Percentiles rank a stretch among this genome's conserved stretches.
These are phyloP conservation scores for Neosilurus hyrtlii DNA, from an alignment of 2,797 vertebrate species.

Conservation along the genomic window DNA sequence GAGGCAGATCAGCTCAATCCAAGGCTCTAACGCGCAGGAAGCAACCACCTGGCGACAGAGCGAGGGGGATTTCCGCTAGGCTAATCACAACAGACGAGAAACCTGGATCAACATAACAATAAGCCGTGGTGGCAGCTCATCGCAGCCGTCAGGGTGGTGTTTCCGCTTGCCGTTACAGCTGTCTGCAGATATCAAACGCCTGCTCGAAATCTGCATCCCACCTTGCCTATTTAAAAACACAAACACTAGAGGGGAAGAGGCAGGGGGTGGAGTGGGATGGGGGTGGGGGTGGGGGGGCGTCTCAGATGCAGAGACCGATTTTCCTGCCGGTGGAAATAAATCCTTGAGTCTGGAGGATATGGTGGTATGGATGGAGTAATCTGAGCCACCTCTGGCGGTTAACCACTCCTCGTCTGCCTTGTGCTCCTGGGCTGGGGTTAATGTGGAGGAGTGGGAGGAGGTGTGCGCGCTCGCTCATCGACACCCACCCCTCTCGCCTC, in stretches of 20 bases:
- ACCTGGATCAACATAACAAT: conserved; percentile 40
- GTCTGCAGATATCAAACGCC: conserved; percentile 46
- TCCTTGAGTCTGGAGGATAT: conserved; percentile 70
- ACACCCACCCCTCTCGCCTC: conserved; percentile 68
- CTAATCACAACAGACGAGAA: conserved; percentile 45
- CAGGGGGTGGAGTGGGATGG: neutral
- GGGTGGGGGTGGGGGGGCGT: conserved; percentile 30
- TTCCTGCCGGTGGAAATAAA: conserved; percentile 69
- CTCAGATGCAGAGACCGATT: conserved; percentile 66
- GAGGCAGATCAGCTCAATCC: conserved; percentile 39
- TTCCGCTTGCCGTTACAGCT: conserved; percentile 31
- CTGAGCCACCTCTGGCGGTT: conserved; percentile 68
- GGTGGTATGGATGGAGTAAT: conserved; percentile 72
- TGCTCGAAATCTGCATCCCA: conserved; percentile 60
- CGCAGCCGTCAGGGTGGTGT: conserved; percentile 29
- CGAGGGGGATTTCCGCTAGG: conserved; percentile 8
- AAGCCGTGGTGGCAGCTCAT: conserved; percentile 29
- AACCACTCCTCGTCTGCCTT: conserved; percentile 66
- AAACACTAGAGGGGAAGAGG: conserved; percentile 26
- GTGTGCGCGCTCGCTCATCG: conserved; percentile 69
- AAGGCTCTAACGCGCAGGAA: conserved; percentile 8
- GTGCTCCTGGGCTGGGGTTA: conserved; percentile 56
- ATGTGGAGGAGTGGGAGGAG: conserved; percentile 58
- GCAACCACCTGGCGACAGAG: conserved; percentile 31
- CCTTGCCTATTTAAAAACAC: conserved; percentile 55